Percentiles rank a stretch among this genome's conserved stretches.
Evolutionary conservation across 1,140 invertebrate genomes (phyloP).

Genomic region (Lysiphlebus fabarum): DNA sequence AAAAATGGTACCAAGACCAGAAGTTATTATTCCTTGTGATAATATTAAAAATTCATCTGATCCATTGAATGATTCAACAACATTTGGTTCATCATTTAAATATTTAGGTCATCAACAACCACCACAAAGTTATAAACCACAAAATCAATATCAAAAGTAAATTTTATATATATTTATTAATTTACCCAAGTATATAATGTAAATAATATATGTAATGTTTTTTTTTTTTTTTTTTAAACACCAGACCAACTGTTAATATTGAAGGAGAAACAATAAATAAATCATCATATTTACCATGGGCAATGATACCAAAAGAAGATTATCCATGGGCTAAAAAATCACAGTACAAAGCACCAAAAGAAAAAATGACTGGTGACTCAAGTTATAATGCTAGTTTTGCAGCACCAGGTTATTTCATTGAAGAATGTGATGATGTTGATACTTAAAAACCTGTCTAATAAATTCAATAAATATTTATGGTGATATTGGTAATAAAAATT

Average conservation of each 20-base stretch:
- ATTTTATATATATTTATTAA: slow-evolving; percentile 13
- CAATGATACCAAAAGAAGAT: slow-evolving; percentile 41
- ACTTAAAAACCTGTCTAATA: not conserved
- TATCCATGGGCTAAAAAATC: slow-evolving; percentile 50
- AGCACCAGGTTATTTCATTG: slow-evolving; percentile 51
- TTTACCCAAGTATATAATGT: not conserved
- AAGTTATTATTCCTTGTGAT: slow-evolving; percentile 43
- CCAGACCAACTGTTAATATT: slow-evolving; percentile 57
- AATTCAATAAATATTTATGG: slow-evolving; percentile 7
- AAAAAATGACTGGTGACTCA: slow-evolving; percentile 50
- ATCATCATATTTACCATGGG: slow-evolving; percentile 56
- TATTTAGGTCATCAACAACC: slow-evolving; percentile 31
- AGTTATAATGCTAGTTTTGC: slow-evolving; percentile 54
- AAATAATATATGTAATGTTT: not conserved
- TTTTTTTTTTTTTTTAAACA: slow-evolving; percentile 14
- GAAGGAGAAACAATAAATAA: slow-evolving; percentile 61
- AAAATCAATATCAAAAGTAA: slow-evolving; percentile 37
- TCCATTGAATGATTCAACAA: slow-evolving; percentile 43
- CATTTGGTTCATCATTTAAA: slow-evolving; percentile 37
- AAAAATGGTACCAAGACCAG: slow-evolving; percentile 54
- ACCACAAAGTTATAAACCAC: slow-evolving; percentile 40
- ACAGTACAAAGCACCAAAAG: slow-evolving; percentile 43
- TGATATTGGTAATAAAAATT: slow-evolving; percentile 9
- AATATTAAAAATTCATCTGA: slow-evolving; percentile 48
- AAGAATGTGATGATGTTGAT: slow-evolving; percentile 27